Evolutionary conservation across 2,113 vertebrate species (phyloP), one percentile per base, ranked within the genome.

Genomic region (Ammodytes marinus): DNA sequence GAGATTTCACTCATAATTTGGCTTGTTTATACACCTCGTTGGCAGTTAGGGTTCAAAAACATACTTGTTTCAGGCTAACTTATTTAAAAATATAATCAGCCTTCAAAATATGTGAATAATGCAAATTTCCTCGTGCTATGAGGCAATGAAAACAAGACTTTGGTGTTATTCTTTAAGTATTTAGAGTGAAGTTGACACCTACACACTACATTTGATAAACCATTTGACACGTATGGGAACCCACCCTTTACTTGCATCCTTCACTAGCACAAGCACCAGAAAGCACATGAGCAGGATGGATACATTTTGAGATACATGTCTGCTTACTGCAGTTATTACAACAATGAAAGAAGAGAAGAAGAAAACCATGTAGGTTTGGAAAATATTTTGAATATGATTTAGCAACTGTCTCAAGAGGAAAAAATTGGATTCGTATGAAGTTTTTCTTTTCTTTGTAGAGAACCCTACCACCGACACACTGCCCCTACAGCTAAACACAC

Each of bases 11-110:
- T 65, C 35, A 59, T 7, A 45, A 35, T 67, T 66, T 72, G 40
- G 43, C 8, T 72, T 64, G 10, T 77, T 80, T 66, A 68, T 17
- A n/a, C 14, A 53, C 47, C 71, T 69, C 19, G 17, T 67, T 79
- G 65, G 9, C 46, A 74, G 45, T 60, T 14, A 80, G 39, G 52
- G 15, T 19, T 75, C 27, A 46, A 49, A 35, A 67, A 79, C 76
- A 35, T 47, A 27, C 4, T 57, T 35, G n/a, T 55, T 53, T 68
- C 37, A 43, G 66, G 14, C 13, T 64, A n/a, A 42, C 27, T 64
- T 50, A 50, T 65, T 37, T 42, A 52, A 54, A 3, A 27, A 27
- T 27, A 47, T 54, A 35, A 50, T 54, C 2, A 52, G 19, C n/a
- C 11, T 47, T 53, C 40, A 75, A 8, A 61, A 60, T 17, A 37